Percentiles rank a stretch among this genome's conserved stretches.
Conservation (phyloP, 2,797 vertebrate species). For the Hephaestus fuliginosus region DNA sequence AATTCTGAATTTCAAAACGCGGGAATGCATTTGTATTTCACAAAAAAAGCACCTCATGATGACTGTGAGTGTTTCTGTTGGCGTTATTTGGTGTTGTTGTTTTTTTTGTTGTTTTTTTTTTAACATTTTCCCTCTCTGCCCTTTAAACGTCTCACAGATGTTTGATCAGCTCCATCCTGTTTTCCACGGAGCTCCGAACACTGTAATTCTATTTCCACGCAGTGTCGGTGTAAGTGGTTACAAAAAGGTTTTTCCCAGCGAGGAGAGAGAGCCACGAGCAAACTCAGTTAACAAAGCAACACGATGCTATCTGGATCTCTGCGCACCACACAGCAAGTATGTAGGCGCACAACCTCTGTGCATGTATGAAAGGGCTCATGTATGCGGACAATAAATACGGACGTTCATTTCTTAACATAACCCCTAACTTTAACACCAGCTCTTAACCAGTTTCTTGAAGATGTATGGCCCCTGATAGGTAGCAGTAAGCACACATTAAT, state of each 20-base stretch:
- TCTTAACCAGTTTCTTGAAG: background rate
- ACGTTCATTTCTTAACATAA: background rate
- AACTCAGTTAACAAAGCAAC: conserved; percentile 20
- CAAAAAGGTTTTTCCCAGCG: conserved; percentile 26
- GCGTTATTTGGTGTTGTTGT: conserved; percentile 6
- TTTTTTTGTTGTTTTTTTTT: background rate
- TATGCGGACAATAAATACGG: background rate
- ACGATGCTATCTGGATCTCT: conserved; percentile 18
- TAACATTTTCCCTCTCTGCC: conserved; percentile 3
- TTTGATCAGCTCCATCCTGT: conserved; percentile 34
- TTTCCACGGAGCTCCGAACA: conserved; percentile 31
- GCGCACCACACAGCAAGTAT: background rate
- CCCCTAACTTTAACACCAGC: background rate
- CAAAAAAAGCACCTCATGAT: background rate
- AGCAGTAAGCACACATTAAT: conserved; percentile 22
- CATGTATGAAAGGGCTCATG: background rate
- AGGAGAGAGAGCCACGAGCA: conserved; percentile 13
- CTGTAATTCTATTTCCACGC: conserved; percentile 48
- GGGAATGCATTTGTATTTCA: background rate
- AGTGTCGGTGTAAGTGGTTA: conserved; percentile 43
- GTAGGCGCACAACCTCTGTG: background rate
- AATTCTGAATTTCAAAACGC: no score
- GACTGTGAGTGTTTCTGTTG: conserved; percentile 6
- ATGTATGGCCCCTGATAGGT: background rate
- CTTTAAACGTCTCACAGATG: conserved; percentile 33